phyloP scores from a whole-genome alignment of 2,888 invertebrate genomes.

The Limnephilus auricula region DNA sequence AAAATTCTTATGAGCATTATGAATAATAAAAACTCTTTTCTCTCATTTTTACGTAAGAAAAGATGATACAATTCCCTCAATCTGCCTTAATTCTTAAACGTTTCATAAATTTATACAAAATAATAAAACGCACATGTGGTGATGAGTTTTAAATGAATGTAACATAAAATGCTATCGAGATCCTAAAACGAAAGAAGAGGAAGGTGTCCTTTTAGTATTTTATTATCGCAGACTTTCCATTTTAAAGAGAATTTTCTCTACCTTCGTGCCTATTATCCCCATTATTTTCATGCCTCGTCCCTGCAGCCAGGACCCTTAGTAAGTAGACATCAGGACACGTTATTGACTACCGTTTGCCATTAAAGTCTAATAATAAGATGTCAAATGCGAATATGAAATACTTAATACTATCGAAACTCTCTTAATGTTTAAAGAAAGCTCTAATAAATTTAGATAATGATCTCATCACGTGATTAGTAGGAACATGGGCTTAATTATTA shows the following conservation, averaged over 20 bases:
- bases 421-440: not conserved
- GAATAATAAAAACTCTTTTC: not conserved
- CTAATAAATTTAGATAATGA: not conserved
- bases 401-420: not conserved
- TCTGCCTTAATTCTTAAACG: not conserved
- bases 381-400: not conserved
- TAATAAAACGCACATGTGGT: not conserved
- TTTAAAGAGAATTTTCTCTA: conserved; percentile 14
- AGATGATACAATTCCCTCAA: not conserved
- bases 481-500: too few species aligned
- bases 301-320: conserved; percentile 17
- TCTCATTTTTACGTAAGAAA: not conserved
- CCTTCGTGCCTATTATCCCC: conserved; percentile 35
- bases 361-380: not conserved
- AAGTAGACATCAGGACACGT: not conserved
- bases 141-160: not conserved
- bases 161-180: not conserved
- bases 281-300: conserved; percentile 19
- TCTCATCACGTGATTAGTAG: too few species aligned
- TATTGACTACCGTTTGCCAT: not conserved
- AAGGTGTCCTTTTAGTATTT: not conserved
- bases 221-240: conserved; percentile 20
- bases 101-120: not conserved
- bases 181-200: not conserved
- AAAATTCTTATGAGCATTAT: not conserved